Evolutionary conservation across 2,888 invertebrate species (phyloP).

Genomic region (Crepidodera aurea): DNA sequence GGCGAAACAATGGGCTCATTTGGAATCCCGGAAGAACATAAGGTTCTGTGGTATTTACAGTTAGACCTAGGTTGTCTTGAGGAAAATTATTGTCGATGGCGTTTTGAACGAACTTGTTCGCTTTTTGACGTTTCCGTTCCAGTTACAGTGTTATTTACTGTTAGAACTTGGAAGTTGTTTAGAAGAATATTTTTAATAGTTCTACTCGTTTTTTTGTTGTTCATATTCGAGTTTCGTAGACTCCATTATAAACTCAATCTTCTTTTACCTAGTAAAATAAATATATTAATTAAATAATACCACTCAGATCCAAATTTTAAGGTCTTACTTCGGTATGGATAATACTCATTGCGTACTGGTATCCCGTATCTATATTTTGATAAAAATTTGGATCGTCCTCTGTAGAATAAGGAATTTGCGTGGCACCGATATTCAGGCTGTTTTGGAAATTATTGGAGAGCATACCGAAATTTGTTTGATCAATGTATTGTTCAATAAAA

Average conservation of each 20-base stretch:
- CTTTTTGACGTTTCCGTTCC: not conserved
- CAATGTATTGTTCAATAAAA: too few species aligned
- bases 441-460: too few species aligned
- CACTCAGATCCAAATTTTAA: too few species aligned
- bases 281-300: too few species aligned
- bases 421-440: too few species aligned
- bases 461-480: too few species aligned
- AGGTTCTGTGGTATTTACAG: not conserved
- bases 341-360: not conserved
- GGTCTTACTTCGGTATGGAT: too few species aligned
- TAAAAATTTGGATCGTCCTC: slow-evolving; percentile 33
- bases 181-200: not conserved
- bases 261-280: slow-evolving; percentile 2
- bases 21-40: not conserved
- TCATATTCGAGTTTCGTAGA: not conserved
- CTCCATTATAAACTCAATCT: not conserved
- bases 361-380: slow-evolving; percentile 24
- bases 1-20: not conserved
- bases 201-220: not conserved
- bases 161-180: too few species aligned
- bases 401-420: too few species aligned
- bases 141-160: too few species aligned
- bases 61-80: not conserved
- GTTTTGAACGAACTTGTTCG: not conserved
- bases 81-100: not conserved